A percentile compares a stretch with the other conserved stretches of the same genome.
These are phyloP conservation scores for Drosophila helvetica DNA, from an alignment of 2,888 invertebrate species.

Conservation along the genomic window DNA sequence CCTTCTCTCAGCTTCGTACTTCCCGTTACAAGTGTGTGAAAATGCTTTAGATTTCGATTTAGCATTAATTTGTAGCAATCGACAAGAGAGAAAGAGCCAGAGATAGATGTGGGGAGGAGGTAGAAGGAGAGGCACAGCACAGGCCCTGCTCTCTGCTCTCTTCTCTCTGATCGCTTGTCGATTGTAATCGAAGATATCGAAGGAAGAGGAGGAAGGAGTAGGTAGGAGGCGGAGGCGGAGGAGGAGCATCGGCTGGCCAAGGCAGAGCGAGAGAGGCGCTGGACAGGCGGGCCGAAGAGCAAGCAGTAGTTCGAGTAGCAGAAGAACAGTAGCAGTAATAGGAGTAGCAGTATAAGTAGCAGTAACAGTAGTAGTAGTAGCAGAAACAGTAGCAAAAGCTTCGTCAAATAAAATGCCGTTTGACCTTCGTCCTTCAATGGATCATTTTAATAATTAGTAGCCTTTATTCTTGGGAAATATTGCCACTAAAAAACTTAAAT, in stretches of 20 bases:
- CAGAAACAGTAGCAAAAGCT: no score
- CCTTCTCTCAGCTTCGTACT: slow-evolving; percentile 31
- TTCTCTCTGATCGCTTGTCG: slow-evolving; percentile 60
- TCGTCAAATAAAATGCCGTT: no score
- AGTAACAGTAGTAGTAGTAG: no score
- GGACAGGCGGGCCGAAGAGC: neutral
- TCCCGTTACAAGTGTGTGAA: slow-evolving; percentile 77
- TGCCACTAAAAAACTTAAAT: no score
- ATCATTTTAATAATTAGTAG: no score
- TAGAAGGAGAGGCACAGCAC: slow-evolving; percentile 24
- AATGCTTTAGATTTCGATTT: slow-evolving; percentile 77
- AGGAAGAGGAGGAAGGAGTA: no score
- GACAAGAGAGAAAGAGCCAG: slow-evolving; percentile 1
- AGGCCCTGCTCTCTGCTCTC: slow-evolving; percentile 50
- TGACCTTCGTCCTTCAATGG: no score
- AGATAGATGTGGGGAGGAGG: neutral
- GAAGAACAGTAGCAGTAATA: no score
- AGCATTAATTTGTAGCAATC: slow-evolving; percentile 69
- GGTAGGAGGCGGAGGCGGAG: slow-evolving; percentile 4
- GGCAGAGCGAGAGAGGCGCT: no score
- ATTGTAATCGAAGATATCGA: slow-evolving; percentile 70
- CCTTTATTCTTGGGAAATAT: no score
- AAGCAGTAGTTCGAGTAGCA: no score
- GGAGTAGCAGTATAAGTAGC: no score
- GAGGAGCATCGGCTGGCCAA: neutral